Evolutionary conservation across 2,888 invertebrate genomes (phyloP).

Genomic region (Lycia hirtaria): DNA sequence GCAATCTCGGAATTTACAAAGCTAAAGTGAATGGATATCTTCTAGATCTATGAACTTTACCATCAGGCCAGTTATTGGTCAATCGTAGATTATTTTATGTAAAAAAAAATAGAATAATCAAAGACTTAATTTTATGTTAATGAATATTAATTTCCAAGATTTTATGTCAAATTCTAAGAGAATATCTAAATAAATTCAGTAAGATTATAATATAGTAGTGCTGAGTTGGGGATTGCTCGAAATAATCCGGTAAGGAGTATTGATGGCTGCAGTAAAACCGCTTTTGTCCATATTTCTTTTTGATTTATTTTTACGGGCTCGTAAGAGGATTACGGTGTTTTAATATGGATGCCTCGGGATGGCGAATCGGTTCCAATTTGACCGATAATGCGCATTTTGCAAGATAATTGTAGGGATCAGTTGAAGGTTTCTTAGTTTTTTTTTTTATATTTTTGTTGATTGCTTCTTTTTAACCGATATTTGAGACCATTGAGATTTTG

Average conservation of each 20-base stretch:
- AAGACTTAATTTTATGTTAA: too few relatives aligned
- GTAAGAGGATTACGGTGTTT: constrained; percentile 26
- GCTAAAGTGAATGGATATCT: too few relatives aligned
- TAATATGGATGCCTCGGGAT: constrained; percentile 7
- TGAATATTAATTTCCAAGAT: neutral
- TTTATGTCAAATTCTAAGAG: neutral
- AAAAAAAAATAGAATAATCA: too few relatives aligned
- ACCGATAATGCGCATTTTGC: constrained; percentile 15
- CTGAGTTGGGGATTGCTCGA: constrained; percentile 6
- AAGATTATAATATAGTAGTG: neutral
- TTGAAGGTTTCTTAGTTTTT: neutral
- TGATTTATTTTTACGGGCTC: constrained; percentile 18
- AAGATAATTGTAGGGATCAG: constrained; percentile 7
- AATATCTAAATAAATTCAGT: neutral
- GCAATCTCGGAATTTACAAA: too few relatives aligned
- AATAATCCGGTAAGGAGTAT: constrained; percentile 12
- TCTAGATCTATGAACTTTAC: too few relatives aligned
- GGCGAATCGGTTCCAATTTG: constrained; percentile 12
- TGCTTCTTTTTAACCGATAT: neutral
- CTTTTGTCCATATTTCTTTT: constrained; percentile 21
- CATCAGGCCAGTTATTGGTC: too few relatives aligned
- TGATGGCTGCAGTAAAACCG: constrained; percentile 12
- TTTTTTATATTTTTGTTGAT: neutral
- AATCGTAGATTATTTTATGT: too few relatives aligned
- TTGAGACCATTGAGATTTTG: too few relatives aligned